These are phyloP conservation scores for Leucopternis melanops DNA, from an alignment of 2,113 vertebrate genomes.

Conservation along the genomic window DNA sequence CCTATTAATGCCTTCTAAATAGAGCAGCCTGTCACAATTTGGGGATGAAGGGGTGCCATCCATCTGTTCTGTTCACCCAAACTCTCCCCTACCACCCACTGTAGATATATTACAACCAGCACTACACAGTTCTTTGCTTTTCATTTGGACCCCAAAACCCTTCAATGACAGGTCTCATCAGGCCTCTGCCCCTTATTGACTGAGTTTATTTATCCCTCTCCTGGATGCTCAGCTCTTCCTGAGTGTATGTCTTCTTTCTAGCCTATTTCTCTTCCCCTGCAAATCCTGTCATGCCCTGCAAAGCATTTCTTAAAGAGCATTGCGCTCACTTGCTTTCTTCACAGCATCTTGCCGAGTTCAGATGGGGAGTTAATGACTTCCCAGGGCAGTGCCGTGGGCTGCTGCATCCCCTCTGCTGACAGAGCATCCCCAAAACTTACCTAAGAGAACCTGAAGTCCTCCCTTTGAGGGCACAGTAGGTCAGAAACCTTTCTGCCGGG, in stretches of 20 bases:
- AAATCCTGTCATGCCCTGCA: background rate
- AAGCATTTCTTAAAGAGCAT: background rate
- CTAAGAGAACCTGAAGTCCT: background rate
- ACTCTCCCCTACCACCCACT: background rate
- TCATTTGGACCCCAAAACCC: background rate
- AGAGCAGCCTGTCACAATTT: background rate
- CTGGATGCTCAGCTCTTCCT: background rate
- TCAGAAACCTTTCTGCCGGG: background rate
- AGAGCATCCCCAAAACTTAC: background rate
- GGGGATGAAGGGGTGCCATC: background rate
- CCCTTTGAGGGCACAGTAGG: background rate
- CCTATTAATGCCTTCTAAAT: background rate
- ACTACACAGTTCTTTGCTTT: background rate
- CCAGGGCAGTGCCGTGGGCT: background rate
- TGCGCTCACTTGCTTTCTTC: background rate
- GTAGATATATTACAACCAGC: background rate
- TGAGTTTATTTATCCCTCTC: background rate
- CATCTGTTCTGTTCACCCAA: background rate
- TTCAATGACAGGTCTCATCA: background rate
- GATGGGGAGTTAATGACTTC: background rate
- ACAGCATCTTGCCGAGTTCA: background rate
- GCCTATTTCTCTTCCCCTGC: background rate
- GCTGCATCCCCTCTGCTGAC: background rate
- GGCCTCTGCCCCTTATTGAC: background rate
- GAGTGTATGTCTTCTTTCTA: background rate